Conservation (phyloP, 1,140 invertebrate species). For the Lucilia cuprina region DNA sequence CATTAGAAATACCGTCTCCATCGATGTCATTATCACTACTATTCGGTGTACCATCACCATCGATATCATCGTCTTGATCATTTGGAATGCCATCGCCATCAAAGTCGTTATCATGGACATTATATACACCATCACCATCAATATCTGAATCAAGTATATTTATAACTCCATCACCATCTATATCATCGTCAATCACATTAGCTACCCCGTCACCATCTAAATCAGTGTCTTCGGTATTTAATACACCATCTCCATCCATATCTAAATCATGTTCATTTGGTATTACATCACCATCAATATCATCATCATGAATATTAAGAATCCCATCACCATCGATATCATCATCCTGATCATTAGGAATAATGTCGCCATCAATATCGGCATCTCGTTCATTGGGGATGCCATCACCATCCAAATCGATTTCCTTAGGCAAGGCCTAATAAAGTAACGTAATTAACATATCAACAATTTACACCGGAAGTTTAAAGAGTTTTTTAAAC, state of each 20-base stretch:
- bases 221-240: conserved; percentile 48
- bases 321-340: conserved; percentile 52
- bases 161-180: conserved; percentile 46
- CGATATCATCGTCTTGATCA: conserved; percentile 59
- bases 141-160: conserved; percentile 40
- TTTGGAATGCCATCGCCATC: conserved; percentile 60
- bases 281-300: conserved; percentile 39
- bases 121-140: conserved; percentile 58
- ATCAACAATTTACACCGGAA: conserved; percentile 56
- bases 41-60: conserved; percentile 47
- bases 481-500: conserved; percentile 57
- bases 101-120: conserved; percentile 51
- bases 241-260: conserved; percentile 58
- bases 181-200: conserved; percentile 54
- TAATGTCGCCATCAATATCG: conserved; percentile 47
- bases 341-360: conserved; percentile 44
- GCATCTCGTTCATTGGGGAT: conserved; percentile 50
- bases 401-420: conserved; percentile 58
- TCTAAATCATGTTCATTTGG: conserved; percentile 36
- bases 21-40: conserved; percentile 48
- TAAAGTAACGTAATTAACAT: background rate
- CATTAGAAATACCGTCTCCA: conserved; percentile 59
- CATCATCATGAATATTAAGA: conserved; percentile 44
- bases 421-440: conserved; percentile 58
- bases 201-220: conserved; percentile 48